phyloP scores from a whole-genome alignment of 2,888 invertebrate genomes.

The Orchesellides sinensis region DNA sequence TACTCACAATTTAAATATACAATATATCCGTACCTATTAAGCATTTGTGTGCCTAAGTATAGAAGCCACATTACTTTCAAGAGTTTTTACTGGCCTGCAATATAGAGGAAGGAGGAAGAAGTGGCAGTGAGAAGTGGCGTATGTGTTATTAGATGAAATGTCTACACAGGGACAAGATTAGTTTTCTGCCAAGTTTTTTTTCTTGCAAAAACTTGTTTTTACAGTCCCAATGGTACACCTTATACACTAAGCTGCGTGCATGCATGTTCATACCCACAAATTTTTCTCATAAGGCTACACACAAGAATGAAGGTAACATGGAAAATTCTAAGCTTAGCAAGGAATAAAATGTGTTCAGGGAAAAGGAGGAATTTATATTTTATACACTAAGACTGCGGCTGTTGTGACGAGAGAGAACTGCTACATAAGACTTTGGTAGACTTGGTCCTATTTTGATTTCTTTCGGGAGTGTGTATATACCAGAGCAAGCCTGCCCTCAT shows the following conservation, averaged over 20 bases:
- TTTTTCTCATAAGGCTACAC: no score
- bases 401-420: no score
- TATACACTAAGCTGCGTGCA: no score
- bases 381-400: background rate
- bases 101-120: background rate
- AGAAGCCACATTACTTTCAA: background rate
- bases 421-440: no score
- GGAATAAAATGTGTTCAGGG: no score
- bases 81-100: background rate
- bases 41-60: background rate
- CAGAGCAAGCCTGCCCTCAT: background rate
- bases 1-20: no score
- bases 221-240: slow-evolving; percentile 14
- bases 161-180: slow-evolving; percentile 51
- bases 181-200: slow-evolving; percentile 34
- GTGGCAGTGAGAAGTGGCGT: slow-evolving; percentile 25
- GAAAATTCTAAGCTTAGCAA: background rate
- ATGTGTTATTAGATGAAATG: slow-evolving; percentile 39
- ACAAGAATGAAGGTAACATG: background rate
- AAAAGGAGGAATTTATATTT: background rate
- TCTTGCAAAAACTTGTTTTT: background rate
- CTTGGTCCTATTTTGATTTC: no score
- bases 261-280: no score
- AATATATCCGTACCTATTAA: background rate
- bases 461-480: no score